Conservation (phyloP, 2,797 vertebrate genomes). For the Podarcis lilfordi region DNA sequence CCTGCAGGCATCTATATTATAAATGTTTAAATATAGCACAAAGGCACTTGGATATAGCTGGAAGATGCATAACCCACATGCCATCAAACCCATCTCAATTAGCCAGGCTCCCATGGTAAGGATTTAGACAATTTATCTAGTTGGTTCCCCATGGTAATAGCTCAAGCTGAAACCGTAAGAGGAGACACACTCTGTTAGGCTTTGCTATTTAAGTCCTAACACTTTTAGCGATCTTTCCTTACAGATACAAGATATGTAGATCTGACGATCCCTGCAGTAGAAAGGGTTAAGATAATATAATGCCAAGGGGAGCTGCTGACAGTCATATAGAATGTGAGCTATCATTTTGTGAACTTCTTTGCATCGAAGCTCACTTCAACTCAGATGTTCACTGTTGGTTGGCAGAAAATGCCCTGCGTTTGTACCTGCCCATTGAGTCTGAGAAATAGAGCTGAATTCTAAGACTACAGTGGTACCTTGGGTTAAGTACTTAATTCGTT, state of each 20-base stretch:
- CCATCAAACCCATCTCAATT: slow-evolving; percentile 13
- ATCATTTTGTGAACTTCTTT: slow-evolving; percentile 37
- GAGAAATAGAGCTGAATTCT: slow-evolving; percentile 47
- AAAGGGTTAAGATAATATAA: slow-evolving; percentile 29
- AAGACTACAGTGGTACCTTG: background rate
- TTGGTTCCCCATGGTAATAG: background rate
- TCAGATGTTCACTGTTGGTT: background rate
- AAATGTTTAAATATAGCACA: background rate
- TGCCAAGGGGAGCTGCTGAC: slow-evolving; percentile 43
- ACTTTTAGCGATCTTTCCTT: background rate
- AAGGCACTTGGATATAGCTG: background rate
- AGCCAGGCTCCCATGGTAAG: background rate
- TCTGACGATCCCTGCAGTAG: slow-evolving; percentile 41
- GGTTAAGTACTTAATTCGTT: no score
- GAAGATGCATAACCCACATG: background rate
- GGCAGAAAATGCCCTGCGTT: slow-evolving; percentile 44
- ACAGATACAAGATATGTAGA: slow-evolving; percentile 27
- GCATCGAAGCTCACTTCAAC: slow-evolving; percentile 32
- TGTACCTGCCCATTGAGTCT: slow-evolving; percentile 27
- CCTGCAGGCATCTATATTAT: background rate
- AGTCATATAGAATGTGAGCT: slow-evolving; percentile 47
- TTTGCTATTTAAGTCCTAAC: slow-evolving; percentile 28
- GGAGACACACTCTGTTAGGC: slow-evolving; percentile 40
- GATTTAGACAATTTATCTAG: background rate
- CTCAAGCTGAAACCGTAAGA: slow-evolving; percentile 11